A percentile compares a stretch with the other conserved stretches of the same genome.
These are phyloP conservation scores for Semnopithecus entellus DNA, from an alignment of 2,113 vertebrate species.

Conservation along the genomic window DNA sequence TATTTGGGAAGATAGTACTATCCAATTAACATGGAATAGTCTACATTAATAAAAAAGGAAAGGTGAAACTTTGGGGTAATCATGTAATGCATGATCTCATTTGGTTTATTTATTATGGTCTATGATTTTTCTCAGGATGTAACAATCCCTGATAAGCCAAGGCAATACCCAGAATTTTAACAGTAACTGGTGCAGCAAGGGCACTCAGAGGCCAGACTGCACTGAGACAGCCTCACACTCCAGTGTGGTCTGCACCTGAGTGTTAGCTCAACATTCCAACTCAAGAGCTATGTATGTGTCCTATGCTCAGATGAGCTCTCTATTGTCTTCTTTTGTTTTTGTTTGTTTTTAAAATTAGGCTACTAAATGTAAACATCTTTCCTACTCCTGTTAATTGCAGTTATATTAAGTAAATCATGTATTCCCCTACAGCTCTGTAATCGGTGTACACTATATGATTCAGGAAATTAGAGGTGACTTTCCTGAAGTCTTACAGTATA, in stretches of 20 bases:
- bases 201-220: not conserved
- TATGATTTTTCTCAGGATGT: not conserved
- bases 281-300: not conserved
- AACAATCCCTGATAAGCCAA: not conserved
- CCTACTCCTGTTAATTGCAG: not conserved
- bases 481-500: not conserved
- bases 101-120: not conserved
- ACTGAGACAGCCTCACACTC: accelerated
- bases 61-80: not conserved
- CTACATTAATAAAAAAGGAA: not conserved
- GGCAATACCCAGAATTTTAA: not conserved
- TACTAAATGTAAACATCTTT: not conserved
- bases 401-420: not conserved
- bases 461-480: not conserved
- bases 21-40: not conserved
- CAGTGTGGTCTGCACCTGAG: not conserved
- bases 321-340: not conserved
- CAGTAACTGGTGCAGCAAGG: not conserved
- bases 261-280: not conserved
- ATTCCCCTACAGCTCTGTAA: not conserved
- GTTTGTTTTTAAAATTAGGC: not conserved
- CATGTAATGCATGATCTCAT: not conserved
- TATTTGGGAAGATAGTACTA: not conserved
- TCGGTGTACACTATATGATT: not conserved
- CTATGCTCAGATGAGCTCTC: not conserved